Percentiles rank a stretch among this genome's conserved stretches.
Conservation (phyloP, 2,797 vertebrate species). For the Podarcis siculus region DNA sequence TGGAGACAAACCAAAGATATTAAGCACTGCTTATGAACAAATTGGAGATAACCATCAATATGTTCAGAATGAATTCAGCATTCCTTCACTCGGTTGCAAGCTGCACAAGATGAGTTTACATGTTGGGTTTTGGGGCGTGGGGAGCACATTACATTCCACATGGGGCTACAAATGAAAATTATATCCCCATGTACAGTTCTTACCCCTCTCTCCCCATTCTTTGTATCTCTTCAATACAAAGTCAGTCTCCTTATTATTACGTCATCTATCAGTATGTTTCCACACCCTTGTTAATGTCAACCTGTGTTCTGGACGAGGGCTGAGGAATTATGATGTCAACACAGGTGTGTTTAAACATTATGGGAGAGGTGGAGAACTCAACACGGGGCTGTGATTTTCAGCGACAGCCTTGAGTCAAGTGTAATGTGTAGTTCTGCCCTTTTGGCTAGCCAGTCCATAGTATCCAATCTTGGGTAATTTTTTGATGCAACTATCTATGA, state of each 20-base stretch:
- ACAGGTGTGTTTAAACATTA: background rate
- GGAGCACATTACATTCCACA: background rate
- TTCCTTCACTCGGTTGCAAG: constrained; percentile 61
- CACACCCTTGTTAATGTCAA: background rate
- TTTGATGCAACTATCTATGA: background rate
- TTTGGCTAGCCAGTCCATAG: background rate
- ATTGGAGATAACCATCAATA: constrained; percentile 34
- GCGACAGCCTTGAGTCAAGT: background rate
- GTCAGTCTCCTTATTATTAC: background rate
- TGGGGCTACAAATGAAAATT: background rate
- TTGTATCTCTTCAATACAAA: no score
- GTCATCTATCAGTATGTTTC: background rate
- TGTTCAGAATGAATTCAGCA: constrained; percentile 40
- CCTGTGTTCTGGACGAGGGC: background rate
- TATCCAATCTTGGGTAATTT: background rate
- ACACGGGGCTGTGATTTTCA: background rate
- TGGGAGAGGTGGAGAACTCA: background rate
- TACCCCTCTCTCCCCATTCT: background rate
- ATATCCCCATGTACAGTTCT: background rate
- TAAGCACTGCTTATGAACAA: constrained; percentile 29
- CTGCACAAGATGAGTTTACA: background rate
- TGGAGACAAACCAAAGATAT: background rate
- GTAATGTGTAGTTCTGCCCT: background rate
- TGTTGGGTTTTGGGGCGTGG: background rate
- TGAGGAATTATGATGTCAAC: background rate